These are phyloP conservation scores for Melitaea athalia DNA, from an alignment of 2,888 invertebrate species.

Conservation along the genomic window DNA sequence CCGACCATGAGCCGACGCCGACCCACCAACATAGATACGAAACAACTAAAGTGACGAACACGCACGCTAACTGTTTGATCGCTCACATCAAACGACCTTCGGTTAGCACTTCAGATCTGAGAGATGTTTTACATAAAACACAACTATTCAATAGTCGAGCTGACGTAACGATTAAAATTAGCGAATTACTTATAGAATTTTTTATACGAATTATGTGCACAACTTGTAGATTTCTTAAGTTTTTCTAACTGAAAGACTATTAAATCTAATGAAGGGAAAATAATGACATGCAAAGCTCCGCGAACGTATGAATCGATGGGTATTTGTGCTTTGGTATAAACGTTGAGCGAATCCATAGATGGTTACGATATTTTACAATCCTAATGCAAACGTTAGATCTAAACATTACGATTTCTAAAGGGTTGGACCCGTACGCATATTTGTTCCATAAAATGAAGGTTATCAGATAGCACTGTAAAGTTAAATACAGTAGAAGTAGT, in stretches of 20 bases:
- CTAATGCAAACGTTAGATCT: slow-evolving; percentile 78
- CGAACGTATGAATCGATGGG: slow-evolving; percentile 80
- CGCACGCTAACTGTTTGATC: not conserved
- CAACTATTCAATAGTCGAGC: slow-evolving; percentile 28
- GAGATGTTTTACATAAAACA: slow-evolving; percentile 46
- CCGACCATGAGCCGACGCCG: slow-evolving; percentile 28
- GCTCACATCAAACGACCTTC: not conserved
- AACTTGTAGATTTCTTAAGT: slow-evolving; percentile 75
- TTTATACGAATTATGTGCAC: slow-evolving; percentile 45
- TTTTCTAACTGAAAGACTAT: slow-evolving; percentile 80
- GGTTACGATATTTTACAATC: slow-evolving; percentile 73
- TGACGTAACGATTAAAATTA: slow-evolving; percentile 26
- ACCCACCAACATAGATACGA: slow-evolving; percentile 10
- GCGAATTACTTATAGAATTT: slow-evolving; percentile 22
- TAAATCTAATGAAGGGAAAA: slow-evolving; percentile 74
- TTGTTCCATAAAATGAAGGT: slow-evolving; percentile 69
- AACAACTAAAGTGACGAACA: slow-evolving; percentile 4
- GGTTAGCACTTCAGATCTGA: slow-evolving; percentile 58
- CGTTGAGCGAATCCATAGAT: slow-evolving; percentile 79
- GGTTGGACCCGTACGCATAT: slow-evolving; percentile 82
- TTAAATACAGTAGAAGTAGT: slow-evolving; percentile 61
- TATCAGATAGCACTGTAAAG: slow-evolving; percentile 65
- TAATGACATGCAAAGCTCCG: slow-evolving; percentile 70
- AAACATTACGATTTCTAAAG: slow-evolving; percentile 76
- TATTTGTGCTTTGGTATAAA: slow-evolving; percentile 82